phyloP scores from a whole-genome alignment of 2,113 vertebrate genomes.

The Hucho hucho region DNA sequence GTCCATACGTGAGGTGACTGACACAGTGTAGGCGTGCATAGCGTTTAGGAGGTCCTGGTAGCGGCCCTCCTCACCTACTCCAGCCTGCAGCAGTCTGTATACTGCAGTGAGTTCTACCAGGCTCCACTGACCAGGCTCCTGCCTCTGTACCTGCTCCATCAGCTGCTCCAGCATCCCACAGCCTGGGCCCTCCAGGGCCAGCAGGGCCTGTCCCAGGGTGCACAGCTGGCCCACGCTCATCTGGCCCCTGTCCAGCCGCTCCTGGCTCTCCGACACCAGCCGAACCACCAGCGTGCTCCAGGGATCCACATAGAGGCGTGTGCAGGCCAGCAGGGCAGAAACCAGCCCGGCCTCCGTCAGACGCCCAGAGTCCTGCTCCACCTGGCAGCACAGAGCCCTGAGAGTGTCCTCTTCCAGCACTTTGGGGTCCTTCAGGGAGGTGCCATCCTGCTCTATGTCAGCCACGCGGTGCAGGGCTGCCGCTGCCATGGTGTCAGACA shows the following conservation, averaged over 20 bases:
- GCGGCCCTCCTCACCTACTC: slow-evolving; percentile 45
- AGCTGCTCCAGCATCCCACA: slow-evolving; percentile 64
- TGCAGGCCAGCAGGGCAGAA: slow-evolving; percentile 76
- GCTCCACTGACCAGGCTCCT: slow-evolving; percentile 67
- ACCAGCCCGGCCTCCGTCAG: slow-evolving; percentile 76
- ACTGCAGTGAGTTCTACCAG: slow-evolving; percentile 68
- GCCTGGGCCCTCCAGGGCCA: slow-evolving; percentile 67
- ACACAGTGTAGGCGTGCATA: slow-evolving; percentile 72
- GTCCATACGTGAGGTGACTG: slow-evolving; percentile 61
- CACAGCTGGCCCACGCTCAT: slow-evolving; percentile 76
- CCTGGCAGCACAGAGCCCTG: slow-evolving; percentile 75
- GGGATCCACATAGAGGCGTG: slow-evolving; percentile 75
- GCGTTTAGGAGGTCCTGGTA: slow-evolving; percentile 75
- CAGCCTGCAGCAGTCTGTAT: slow-evolving; percentile 77
- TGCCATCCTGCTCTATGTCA: slow-evolving; percentile 72
- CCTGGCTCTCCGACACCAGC: slow-evolving; percentile 78
- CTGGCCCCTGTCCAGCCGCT: slow-evolving; percentile 66
- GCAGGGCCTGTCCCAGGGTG: slow-evolving; percentile 75
- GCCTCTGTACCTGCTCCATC: slow-evolving; percentile 68
- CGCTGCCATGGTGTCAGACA: slow-evolving; percentile 77
- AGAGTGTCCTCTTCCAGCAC: slow-evolving; percentile 74
- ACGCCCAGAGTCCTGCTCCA: slow-evolving; percentile 72
- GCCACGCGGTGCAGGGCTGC: slow-evolving; percentile 80
- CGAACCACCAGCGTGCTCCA: slow-evolving; percentile 72
- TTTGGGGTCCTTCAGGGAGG: slow-evolving; percentile 53